These are phyloP conservation scores for Globodera rostochiensis DNA, from an alignment of 1,140 invertebrate species.

Conservation along the genomic window DNA sequence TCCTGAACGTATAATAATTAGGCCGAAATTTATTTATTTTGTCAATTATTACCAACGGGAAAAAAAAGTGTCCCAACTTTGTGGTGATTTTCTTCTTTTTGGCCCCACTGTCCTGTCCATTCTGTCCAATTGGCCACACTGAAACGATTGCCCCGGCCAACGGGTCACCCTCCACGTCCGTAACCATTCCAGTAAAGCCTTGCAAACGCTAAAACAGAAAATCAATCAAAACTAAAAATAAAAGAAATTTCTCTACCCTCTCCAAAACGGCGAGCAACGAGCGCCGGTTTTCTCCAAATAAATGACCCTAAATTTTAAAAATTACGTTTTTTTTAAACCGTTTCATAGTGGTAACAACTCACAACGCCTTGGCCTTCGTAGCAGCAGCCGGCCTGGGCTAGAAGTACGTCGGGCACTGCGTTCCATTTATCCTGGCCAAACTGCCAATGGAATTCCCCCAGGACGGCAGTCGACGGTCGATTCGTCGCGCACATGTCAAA, in stretches of 20 bases:
- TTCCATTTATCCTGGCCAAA: slow-evolving; percentile 8
- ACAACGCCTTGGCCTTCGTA: slow-evolving; percentile 55
- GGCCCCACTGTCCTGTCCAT: neutral
- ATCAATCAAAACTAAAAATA: slow-evolving; percentile 25
- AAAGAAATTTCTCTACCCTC: slow-evolving; percentile 33
- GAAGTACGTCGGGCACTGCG: slow-evolving; percentile 48
- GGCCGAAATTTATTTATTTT: neutral
- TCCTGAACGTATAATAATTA: neutral
- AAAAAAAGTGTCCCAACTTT: slow-evolving; percentile 45
- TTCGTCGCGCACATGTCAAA: slow-evolving; percentile 52
- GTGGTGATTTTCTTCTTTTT: slow-evolving; percentile 26
- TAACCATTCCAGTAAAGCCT: slow-evolving; percentile 55
- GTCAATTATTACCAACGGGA: slow-evolving; percentile 28
- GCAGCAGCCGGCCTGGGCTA: slow-evolving; percentile 60
- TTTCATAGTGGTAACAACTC: neutral
- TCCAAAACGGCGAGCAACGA: slow-evolving; percentile 53
- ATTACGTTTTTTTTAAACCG: neutral
- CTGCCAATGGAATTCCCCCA: slow-evolving; percentile 46
- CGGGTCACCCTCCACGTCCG: slow-evolving; percentile 34
- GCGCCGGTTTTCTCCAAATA: slow-evolving; percentile 58
- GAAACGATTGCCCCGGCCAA: slow-evolving; percentile 37
- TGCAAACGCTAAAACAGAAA: slow-evolving; percentile 47
- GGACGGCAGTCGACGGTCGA: slow-evolving; percentile 43
- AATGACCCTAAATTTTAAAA: slow-evolving; percentile 33
- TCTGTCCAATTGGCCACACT: slow-evolving; percentile 16